A percentile compares a stretch with the other conserved stretches of the same genome.
Conservation (phyloP, 1,140 invertebrate genomes). For the Sycophaga agraensis region DNA sequence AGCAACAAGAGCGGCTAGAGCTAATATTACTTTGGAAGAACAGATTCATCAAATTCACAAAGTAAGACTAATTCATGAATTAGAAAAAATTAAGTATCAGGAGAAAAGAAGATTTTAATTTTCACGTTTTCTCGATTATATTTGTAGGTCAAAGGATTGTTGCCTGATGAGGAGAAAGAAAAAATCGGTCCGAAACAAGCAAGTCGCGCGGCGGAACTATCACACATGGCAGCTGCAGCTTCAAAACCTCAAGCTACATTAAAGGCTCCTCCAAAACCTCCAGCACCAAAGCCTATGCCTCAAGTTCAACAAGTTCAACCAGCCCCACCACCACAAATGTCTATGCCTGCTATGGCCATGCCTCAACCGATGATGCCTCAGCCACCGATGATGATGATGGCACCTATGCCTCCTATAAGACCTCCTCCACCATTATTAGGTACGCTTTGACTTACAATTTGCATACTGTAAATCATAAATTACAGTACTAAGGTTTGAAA, state of each 20-base stretch:
- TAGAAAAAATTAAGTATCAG: background rate
- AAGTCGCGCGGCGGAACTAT: conserved; percentile 49
- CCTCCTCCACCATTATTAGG: conserved; percentile 59
- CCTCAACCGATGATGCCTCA: conserved; percentile 61
- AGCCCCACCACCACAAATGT: conserved; percentile 51
- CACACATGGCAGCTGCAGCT: conserved; percentile 53
- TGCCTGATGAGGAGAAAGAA: conserved; percentile 93
- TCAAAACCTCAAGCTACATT: conserved; percentile 57
- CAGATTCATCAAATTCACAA: conserved; percentile 98
- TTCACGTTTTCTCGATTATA: background rate
- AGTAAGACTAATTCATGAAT: conserved; percentile 52
- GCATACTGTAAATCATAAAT: background rate
- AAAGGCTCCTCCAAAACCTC: conserved; percentile 54
- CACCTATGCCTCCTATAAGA: conserved; percentile 65
- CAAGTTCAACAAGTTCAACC: conserved; percentile 45
- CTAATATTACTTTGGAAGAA: conserved; percentile 94
- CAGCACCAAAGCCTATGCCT: conserved; percentile 50
- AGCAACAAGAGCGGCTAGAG: conserved; percentile 85
- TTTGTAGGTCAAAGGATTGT: conserved; percentile 70
- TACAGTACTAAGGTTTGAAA: too few relatives aligned
- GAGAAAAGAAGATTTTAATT: conserved; percentile 1
- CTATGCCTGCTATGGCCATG: conserved; percentile 59
- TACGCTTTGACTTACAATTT: background rate
- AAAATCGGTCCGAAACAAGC: conserved; percentile 84
- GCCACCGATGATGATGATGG: conserved; percentile 69